Evolutionary conservation across 1,140 invertebrate genomes (phyloP).

Genomic region (Arctopsyche grandis): DNA sequence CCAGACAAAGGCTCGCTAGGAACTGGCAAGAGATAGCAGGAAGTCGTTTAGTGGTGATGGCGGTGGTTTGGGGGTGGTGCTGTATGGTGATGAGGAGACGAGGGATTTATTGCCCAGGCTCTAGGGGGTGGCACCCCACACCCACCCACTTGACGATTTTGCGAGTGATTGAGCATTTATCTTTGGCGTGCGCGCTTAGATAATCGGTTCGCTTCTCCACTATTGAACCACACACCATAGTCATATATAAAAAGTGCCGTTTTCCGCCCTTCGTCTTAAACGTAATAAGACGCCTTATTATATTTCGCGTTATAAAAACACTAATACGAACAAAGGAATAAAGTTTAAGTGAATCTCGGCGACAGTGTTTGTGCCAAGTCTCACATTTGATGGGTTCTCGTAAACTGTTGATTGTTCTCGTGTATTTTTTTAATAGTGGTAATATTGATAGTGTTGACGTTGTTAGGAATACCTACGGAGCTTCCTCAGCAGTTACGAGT

Average conservation of each 20-base stretch:
- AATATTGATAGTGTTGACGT: too few relatives aligned
- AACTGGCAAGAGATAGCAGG: slow-evolving; percentile 34
- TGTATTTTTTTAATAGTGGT: neutral
- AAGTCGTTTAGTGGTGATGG: slow-evolving; percentile 41
- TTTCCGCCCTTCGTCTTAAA: neutral
- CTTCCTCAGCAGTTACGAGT: slow-evolving; percentile 5
- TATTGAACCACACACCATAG: slow-evolving; percentile 5
- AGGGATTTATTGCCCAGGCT: slow-evolving; percentile 49
- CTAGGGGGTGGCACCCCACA: neutral
- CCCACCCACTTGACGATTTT: slow-evolving; percentile 51
- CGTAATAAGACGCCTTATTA: neutral
- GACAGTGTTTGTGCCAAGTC: neutral
- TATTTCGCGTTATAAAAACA: neutral
- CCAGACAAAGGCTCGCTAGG: slow-evolving; percentile 15
- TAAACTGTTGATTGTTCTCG: neutral
- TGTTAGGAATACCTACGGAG: neutral
- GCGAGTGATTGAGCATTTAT: slow-evolving; percentile 55
- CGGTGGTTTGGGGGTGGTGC: slow-evolving; percentile 19
- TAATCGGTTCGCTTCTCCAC: slow-evolving; percentile 36
- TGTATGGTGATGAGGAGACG: slow-evolving; percentile 43
- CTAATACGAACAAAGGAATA: neutral
- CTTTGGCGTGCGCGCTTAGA: slow-evolving; percentile 44
- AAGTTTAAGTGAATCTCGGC: neutral
- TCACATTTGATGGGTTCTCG: neutral
- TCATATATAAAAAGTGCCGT: neutral